These are phyloP conservation scores for Isaurus tuberculatus DNA, from an alignment of 92 coral and sea anemone species.

Conservation along the genomic window DNA sequence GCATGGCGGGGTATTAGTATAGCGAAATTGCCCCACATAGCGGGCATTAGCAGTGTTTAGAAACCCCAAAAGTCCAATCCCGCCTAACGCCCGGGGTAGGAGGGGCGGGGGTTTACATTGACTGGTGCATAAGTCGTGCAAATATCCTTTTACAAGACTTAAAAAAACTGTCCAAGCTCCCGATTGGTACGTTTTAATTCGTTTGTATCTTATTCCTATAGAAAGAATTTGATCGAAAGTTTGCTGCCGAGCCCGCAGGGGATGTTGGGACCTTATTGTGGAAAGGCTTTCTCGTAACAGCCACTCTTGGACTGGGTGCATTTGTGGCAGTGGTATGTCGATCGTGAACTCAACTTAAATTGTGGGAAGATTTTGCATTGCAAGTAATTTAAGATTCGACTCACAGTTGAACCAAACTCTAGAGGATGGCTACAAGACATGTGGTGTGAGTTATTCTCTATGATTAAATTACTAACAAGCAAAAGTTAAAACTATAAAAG, in stretches of 20 bases:
- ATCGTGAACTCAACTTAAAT: not conserved
- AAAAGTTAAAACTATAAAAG: no score
- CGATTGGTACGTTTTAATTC: not conserved
- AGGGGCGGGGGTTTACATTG: no score
- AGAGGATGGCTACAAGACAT: not conserved
- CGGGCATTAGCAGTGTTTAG: no score
- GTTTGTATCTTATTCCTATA: not conserved
- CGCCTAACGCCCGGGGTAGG: no score
- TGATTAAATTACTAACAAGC: no score
- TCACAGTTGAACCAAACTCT: not conserved
- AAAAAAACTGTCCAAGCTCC: no score
- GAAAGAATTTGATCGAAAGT: slow-evolving; percentile 29
- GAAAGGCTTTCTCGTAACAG: slow-evolving; percentile 68
- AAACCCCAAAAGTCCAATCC: no score
- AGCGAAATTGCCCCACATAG: no score
- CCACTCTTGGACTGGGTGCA: slow-evolving; percentile 72
- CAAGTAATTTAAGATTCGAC: not conserved
- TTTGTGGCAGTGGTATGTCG: slow-evolving; percentile 45
- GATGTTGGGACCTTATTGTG: slow-evolving; percentile 24
- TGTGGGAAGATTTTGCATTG: not conserved
- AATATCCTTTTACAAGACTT: no score
- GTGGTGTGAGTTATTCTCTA: not conserved
- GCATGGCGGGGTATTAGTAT: no score
- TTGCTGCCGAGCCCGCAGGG: slow-evolving; percentile 14
- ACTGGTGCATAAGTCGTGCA: no score